phyloP scores from a whole-genome alignment of 1,140 invertebrate genomes.

The Penaeus indicus region DNA sequence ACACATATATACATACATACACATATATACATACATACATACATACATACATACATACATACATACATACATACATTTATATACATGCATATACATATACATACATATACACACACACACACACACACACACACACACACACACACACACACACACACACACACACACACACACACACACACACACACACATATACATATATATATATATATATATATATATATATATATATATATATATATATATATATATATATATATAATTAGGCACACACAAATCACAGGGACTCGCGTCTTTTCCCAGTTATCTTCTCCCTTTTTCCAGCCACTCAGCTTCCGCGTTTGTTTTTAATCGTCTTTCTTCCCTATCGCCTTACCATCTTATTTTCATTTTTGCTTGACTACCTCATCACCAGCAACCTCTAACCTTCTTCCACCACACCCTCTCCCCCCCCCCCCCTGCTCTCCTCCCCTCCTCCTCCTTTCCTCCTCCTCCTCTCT shows the following conservation, averaged over 20 bases:
- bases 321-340: too few species aligned
- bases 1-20: background rate
- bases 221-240: too few species aligned
- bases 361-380: background rate
- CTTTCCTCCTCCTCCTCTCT: background rate
- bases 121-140: too few species aligned
- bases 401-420: background rate
- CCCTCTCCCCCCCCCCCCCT: background rate
- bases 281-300: too few species aligned
- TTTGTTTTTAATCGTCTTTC: background rate
- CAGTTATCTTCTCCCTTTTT: too few species aligned
- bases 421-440: background rate
- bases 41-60: constrained; percentile 6
- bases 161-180: too few species aligned
- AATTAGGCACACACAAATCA: too few species aligned
- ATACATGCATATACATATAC: background rate
- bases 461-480: background rate
- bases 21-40: background rate
- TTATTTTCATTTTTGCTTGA: background rate
- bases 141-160: too few species aligned
- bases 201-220: too few species aligned
- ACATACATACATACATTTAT: background rate
- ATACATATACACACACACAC: background rate
- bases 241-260: too few species aligned
- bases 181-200: too few species aligned